Conservation (phyloP, 1,140 invertebrate genomes). For the Tetranychus urticae region DNA sequence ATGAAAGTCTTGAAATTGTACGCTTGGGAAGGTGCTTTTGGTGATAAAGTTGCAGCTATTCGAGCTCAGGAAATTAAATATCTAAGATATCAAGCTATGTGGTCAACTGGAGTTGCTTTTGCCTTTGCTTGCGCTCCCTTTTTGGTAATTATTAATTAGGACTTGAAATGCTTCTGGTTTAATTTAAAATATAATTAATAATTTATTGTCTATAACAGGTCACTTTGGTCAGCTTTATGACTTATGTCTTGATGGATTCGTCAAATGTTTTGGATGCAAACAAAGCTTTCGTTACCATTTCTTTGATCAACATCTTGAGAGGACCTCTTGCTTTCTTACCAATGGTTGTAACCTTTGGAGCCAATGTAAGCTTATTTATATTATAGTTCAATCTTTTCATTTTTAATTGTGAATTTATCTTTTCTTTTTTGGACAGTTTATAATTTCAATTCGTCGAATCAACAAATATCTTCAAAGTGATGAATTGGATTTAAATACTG, state of each 20-base stretch:
- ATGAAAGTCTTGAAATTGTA: conserved; percentile 18
- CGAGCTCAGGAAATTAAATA: background rate
- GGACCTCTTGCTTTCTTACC: conserved; percentile 26
- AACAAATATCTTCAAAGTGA: conserved; percentile 73
- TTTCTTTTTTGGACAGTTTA: background rate
- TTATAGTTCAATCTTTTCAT: no score
- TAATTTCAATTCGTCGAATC: conserved; percentile 49
- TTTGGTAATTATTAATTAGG: conserved; percentile 10
- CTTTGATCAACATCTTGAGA: conserved; percentile 43
- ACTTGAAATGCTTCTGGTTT: conserved; percentile 5
- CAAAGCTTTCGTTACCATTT: conserved; percentile 35
- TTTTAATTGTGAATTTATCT: no score
- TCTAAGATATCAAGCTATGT: background rate
- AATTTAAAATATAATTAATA: background rate
- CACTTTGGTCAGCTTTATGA: conserved; percentile 17
- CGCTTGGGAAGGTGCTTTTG: conserved; percentile 19
- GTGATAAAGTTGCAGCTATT: conserved; percentile 6
- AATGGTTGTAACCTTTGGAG: background rate
- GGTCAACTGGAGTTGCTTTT: background rate
- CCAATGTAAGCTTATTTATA: no score
- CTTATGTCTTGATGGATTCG: conserved; percentile 23
- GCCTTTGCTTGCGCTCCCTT: conserved; percentile 15
- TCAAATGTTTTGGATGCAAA: conserved; percentile 30
- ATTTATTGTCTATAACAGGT: background rate
- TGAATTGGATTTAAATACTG: conserved; percentile 18